phyloP scores from a whole-genome alignment of 2,888 invertebrate species.

The Vesta saturnalis region DNA sequence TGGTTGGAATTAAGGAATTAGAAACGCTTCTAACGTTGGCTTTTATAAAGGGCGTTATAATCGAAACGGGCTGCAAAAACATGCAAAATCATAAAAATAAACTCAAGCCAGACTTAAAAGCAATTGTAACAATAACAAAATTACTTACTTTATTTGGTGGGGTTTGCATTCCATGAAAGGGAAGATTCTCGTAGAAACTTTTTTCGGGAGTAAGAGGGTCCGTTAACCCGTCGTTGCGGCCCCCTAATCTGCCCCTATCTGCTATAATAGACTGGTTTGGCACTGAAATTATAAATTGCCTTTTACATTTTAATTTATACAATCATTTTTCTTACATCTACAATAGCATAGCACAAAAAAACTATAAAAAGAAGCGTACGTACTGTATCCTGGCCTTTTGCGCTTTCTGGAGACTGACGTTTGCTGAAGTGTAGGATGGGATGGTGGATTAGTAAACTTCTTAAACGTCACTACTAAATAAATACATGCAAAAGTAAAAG shows the following conservation, averaged over 20 bases:
- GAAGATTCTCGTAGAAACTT: conserved; percentile 93
- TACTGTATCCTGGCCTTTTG: conserved; percentile 78
- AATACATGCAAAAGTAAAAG: conserved; percentile 55
- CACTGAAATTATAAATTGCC: conserved; percentile 52
- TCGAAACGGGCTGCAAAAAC: conserved; percentile 67
- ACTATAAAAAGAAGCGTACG: conserved; percentile 49
- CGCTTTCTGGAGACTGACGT: conserved; percentile 70
- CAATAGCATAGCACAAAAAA: conserved; percentile 18
- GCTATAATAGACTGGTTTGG: conserved; percentile 65
- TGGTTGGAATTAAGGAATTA: conserved; percentile 28
- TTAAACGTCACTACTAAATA: conserved; percentile 85
- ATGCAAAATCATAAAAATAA: conserved; percentile 59
- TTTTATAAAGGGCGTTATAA: conserved; percentile 67
- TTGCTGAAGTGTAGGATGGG: conserved; percentile 49
- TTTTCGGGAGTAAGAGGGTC: conserved; percentile 80
- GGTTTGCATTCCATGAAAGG: conserved; percentile 94
- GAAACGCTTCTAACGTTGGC: conserved; percentile 41
- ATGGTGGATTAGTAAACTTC: conserved; percentile 64
- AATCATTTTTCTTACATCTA: not conserved
- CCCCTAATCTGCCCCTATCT: conserved; percentile 64
- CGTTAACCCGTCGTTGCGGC: conserved; percentile 62
- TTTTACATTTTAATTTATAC: not conserved
- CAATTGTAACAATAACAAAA: conserved; percentile 45
- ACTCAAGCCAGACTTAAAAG: conserved; percentile 53
- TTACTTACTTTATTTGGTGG: conserved; percentile 90